phyloP scores from a whole-genome alignment of 1,140 invertebrate species.

The Polypedilum vanderplanki region DNA sequence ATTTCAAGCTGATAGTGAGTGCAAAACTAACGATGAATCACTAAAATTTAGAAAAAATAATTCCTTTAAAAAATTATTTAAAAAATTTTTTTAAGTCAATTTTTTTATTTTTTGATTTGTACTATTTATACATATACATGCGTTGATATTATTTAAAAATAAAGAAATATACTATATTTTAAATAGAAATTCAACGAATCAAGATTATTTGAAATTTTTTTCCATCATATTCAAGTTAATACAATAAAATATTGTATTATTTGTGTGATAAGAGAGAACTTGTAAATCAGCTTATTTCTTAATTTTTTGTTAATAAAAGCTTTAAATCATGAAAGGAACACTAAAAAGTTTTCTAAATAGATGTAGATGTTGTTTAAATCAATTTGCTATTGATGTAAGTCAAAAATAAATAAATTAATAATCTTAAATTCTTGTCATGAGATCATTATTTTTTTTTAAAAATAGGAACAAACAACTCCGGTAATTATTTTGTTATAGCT shows the following conservation, averaged over 20 bases:
- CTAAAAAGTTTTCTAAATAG: not conserved
- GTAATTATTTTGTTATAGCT: too few relatives aligned
- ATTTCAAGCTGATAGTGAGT: not conserved
- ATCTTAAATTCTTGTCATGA: not conserved
- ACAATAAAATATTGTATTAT: too few relatives aligned
- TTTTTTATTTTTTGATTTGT: too few relatives aligned
- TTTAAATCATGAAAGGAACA: not conserved
- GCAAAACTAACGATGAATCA: not conserved
- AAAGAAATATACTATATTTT: too few relatives aligned
- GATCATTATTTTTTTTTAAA: not conserved
- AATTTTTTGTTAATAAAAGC: too few relatives aligned
- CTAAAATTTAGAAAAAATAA: slow-evolving; percentile 25
- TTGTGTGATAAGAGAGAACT: too few relatives aligned
- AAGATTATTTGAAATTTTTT: too few relatives aligned
- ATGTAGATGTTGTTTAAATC: not conserved
- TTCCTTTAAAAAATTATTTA: slow-evolving; percentile 27
- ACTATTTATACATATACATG: too few relatives aligned
- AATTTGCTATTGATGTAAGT: not conserved
- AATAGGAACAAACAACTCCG: not conserved
- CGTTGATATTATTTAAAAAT: too few relatives aligned
- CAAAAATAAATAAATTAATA: not conserved
- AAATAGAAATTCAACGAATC: too few relatives aligned
- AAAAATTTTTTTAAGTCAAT: slow-evolving; percentile 10
- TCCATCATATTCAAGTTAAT: too few relatives aligned
- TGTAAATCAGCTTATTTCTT: too few relatives aligned